These are phyloP conservation scores for Chinchilla lanigera DNA, from an alignment of 2,113 vertebrate genomes.

Conservation along the genomic window DNA sequence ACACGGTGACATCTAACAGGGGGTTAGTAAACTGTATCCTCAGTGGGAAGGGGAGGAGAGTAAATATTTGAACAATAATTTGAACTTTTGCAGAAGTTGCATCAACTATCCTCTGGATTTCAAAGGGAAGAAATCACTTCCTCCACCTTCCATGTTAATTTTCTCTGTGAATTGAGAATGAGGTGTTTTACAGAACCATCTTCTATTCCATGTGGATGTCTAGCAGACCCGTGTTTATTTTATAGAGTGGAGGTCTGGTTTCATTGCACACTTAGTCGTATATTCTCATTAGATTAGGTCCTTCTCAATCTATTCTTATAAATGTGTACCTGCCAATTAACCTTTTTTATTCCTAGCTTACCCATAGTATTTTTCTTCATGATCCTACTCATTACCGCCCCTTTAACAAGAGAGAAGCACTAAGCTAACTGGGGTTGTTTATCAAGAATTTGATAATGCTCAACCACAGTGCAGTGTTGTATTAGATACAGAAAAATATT, in stretches of 20 bases:
- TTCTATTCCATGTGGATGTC: not conserved
- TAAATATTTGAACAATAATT: constrained; percentile 36
- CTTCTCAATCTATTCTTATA: constrained; percentile 3
- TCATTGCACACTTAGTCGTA: not conserved
- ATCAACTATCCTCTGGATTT: not conserved
- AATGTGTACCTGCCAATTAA: not conserved
- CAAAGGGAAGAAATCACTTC: not conserved
- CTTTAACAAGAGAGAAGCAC: constrained; percentile 30
- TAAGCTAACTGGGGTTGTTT: constrained; percentile 39
- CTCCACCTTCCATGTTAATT: not conserved
- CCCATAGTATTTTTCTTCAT: not conserved
- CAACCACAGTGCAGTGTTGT: constrained; percentile 9
- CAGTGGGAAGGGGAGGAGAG: not conserved
- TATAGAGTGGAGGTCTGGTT: not conserved
- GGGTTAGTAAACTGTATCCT: not conserved
- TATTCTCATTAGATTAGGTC: constrained; percentile 24
- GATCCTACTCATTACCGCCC: not conserved
- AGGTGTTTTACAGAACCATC: not conserved
- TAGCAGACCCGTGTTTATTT: not conserved
- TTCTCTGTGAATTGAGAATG: not conserved
- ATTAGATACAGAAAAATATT: constrained; percentile 59
- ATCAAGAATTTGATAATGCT: constrained; percentile 33
- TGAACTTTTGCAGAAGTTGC: not conserved
- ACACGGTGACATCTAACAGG: not conserved
- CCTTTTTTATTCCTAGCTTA: constrained; percentile 3